phyloP scores from a whole-genome alignment of 2,113 vertebrate genomes.

The Zosterops hypoxanthus region DNA sequence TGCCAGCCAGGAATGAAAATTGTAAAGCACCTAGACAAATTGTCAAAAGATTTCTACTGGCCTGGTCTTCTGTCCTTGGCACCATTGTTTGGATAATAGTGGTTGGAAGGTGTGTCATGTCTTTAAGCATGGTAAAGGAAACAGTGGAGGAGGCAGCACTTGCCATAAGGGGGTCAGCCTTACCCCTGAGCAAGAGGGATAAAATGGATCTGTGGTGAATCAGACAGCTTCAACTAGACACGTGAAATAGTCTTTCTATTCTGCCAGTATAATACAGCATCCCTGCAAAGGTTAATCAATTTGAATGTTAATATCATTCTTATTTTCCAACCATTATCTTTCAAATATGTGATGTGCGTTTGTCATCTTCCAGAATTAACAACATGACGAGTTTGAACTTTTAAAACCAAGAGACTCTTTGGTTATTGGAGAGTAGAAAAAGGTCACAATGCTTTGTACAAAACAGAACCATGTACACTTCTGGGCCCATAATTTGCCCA shows the following conservation, averaged over 20 bases:
- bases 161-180: neutral
- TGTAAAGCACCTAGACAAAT: accelerated
- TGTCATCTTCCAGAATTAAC: constrained; percentile 18
- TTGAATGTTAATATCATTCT: constrained; percentile 48
- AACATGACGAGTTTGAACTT: constrained; percentile 56
- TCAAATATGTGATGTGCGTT: neutral
- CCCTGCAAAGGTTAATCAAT: constrained; percentile 55
- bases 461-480: constrained; percentile 5
- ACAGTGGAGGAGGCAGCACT: neutral
- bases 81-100: neutral
- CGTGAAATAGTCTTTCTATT: neutral
- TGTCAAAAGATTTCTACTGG: neutral
- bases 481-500: neutral
- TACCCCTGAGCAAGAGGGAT: neutral
- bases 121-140: neutral
- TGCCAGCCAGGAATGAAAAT: neutral
- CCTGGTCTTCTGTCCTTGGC: neutral
- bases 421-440: constrained; percentile 56
- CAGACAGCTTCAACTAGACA: neutral
- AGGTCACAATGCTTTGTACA: neutral
- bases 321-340: constrained; percentile 36
- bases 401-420: constrained; percentile 30
- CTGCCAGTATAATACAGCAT: neutral
- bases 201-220: neutral
- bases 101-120: neutral